These are phyloP conservation scores for Siphamia tubifer DNA, from an alignment of 2,113 vertebrate species.

Conservation along the genomic window DNA sequence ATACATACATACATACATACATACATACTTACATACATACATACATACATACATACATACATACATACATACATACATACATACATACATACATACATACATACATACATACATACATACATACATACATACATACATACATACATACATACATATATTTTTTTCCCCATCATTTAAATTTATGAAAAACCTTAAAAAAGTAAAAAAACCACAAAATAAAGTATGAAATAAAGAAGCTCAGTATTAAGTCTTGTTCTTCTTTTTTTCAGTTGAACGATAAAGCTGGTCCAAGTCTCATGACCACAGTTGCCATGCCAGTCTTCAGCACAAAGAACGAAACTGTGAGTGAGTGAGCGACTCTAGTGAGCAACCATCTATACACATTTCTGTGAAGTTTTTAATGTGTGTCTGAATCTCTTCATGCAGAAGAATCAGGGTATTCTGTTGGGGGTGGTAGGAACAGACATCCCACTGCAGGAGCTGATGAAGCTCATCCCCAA, in stretches of 20 bases:
- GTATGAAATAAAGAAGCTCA: too few relatives aligned
- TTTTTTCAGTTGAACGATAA: constrained; percentile 85
- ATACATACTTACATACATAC: too few relatives aligned
- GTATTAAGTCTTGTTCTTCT: not conserved
- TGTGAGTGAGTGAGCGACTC: constrained; percentile 67
- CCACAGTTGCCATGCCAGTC: constrained; percentile 98
- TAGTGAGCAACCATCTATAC: not conserved
- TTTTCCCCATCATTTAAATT: too few relatives aligned
- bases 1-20: too few relatives aligned
- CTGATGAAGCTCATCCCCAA: constrained; percentile 97
- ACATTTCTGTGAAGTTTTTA: constrained; percentile 18
- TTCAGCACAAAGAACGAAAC: constrained; percentile 99
- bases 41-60: too few relatives aligned
- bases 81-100: too few relatives aligned
- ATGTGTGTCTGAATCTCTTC: constrained; percentile 36
- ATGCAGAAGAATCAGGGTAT: constrained; percentile 94
- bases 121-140: too few relatives aligned
- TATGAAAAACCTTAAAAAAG: too few relatives aligned
- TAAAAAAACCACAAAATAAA: too few relatives aligned
- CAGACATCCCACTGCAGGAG: constrained; percentile 97
- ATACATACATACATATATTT: too few relatives aligned
- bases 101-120: too few relatives aligned
- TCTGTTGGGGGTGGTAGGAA: constrained; percentile 97
- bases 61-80: too few relatives aligned
- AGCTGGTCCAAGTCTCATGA: constrained; percentile 89